Conservation (phyloP, 2,888 invertebrate genomes). For the Agapostemon virescens region DNA sequence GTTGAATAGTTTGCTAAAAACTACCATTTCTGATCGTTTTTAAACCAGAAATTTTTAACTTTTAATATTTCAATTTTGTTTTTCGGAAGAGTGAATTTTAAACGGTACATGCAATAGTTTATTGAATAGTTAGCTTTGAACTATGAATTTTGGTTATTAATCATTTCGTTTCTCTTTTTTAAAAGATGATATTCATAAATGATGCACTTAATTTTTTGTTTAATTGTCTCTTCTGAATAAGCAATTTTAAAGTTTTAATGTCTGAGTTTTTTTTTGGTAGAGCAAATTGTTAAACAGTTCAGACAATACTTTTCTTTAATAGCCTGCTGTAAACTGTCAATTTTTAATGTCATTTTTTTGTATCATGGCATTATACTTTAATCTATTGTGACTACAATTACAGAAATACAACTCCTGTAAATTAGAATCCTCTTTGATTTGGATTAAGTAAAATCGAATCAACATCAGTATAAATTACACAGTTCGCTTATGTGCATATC, state of each 20-base stretch:
- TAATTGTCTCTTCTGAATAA: too few relatives aligned
- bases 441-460: not conserved
- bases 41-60: not conserved
- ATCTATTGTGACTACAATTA: too few relatives aligned
- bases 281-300: not conserved
- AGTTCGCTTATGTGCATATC: not conserved
- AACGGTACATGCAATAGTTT: not conserved
- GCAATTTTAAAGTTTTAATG: too few relatives aligned
- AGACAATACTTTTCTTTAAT: not conserved
- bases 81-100: not conserved
- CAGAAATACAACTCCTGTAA: too few relatives aligned
- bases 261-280: not conserved
- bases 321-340: not conserved
- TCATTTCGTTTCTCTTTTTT: too few relatives aligned
- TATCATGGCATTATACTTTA: too few relatives aligned
- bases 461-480: not conserved
- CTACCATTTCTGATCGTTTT: too few relatives aligned
- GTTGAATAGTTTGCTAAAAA: too few relatives aligned
- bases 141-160: too few relatives aligned
- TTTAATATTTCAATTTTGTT: not conserved
- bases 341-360: not conserved
- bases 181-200: too few relatives aligned
- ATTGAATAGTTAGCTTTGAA: too few relatives aligned
- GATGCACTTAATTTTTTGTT: too few relatives aligned
- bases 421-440: not conserved